Base-by-base conservation (phyloP, 2,888 invertebrate genomes). In the Euplexia lucipara region DNA sequence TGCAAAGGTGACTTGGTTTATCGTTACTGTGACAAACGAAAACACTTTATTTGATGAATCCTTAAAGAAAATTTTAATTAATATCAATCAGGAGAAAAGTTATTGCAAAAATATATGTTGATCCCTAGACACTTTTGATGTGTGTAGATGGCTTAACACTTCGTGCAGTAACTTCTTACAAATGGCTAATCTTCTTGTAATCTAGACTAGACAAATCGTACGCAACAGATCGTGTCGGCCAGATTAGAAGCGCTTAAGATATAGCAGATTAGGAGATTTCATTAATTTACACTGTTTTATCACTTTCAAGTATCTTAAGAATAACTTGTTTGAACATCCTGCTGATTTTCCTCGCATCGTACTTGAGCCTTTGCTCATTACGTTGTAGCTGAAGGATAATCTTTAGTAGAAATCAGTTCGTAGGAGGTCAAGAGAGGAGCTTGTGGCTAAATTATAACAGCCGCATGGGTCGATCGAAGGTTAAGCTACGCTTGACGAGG, bases 191-290 rank as follows among this genome's bases (percentile, higher is more conserved):
- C 51, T 42, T 16, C 30, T 69, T 57, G 59, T 49, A 73, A 66
- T 75, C 73, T 60, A 60, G 45, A 60, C 71, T 62, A 56, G 52
- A 42, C 34, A 34, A 70, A 44, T 51, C 34, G 63, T 76, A 76
- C 64, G 71, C 72, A 63, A 56, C 39, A 52, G 62, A 48, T 76
- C 61, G 71, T 72, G 76, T 62, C 56, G 18, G 45, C 10, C 45
- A 37, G 65, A 76, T 75, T 73, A 66, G 61, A 26, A 44, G 47
- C 63, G 69, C 64, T 64, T 76, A 62, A 74, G 78, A 69, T 78
- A 58, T 45, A 59, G 42, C 42, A 62, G 62, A 73, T 74, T 61
- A 57, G 8, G 12, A 37, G 18, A 65, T 59, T 78, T 59, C 48
- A 69, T 78, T 74, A 44, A 75, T 66, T 77, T 66, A 66, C 52